These are phyloP conservation scores for Bellardia bayeri DNA, from an alignment of 2,888 invertebrate species.

Conservation along the genomic window DNA sequence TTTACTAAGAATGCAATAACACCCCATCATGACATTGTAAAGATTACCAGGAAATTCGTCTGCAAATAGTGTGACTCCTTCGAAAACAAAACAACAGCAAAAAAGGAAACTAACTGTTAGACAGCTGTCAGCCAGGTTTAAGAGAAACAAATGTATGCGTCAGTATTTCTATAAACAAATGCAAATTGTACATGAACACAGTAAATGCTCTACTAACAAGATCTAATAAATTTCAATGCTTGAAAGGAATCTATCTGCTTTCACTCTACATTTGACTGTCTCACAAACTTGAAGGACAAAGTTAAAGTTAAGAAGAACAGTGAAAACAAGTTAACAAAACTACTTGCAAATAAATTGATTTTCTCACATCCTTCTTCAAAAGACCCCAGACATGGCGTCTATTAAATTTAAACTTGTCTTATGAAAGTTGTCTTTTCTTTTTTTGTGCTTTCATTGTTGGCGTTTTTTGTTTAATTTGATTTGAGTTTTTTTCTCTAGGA, in stretches of 20 bases:
- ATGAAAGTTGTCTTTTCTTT: background rate
- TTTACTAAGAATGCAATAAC: conserved; percentile 14
- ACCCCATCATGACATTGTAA: conserved; percentile 4
- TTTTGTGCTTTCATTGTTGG: background rate
- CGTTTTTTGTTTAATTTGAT: conserved; percentile 5
- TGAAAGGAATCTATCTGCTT: background rate
- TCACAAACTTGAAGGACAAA: background rate
- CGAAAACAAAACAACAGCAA: conserved; percentile 7
- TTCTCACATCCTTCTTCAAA: conserved; percentile 34
- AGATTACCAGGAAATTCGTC: conserved; percentile 47
- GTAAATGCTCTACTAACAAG: background rate
- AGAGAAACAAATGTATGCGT: conserved; percentile 19
- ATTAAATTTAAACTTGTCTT: conserved; percentile 43
- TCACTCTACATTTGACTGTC: background rate
- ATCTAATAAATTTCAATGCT: background rate
- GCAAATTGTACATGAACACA: conserved; percentile 10
- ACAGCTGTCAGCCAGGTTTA: conserved; percentile 37
- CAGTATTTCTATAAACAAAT: conserved; percentile 41
- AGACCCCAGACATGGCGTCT: conserved; percentile 42
- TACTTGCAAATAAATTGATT: conserved; percentile 45
- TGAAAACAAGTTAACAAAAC: background rate
- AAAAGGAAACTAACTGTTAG: conserved; percentile 39
- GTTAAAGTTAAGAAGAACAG: background rate
- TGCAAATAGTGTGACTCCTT: conserved; percentile 23
- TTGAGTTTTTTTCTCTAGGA: conserved; percentile 26